Percentiles rank a stretch among this genome's conserved stretches.
These are phyloP conservation scores for Rhopalosiphum nymphaeae DNA, from an alignment of 2,888 invertebrate species.

Conservation along the genomic window DNA sequence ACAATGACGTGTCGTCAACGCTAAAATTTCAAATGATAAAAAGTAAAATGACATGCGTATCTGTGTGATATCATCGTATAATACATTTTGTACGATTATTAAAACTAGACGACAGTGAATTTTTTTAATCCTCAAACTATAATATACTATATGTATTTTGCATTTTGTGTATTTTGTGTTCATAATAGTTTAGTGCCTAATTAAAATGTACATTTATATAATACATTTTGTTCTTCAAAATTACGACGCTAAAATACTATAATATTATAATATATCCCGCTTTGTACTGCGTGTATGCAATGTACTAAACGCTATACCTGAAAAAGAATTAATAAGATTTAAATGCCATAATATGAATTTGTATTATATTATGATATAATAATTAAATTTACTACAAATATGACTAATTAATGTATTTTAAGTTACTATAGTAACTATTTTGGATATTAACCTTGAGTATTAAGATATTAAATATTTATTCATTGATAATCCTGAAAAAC, in stretches of 20 bases:
- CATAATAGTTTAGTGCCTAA: not conserved
- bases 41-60: constrained; percentile 29
- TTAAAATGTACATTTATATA: not conserved
- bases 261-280: not conserved
- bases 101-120: not conserved
- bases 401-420: not conserved
- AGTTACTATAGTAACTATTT: not conserved
- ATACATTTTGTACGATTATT: not conserved
- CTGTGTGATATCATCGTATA: not conserved
- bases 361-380: not conserved
- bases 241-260: not conserved
- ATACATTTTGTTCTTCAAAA: not conserved
- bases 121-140: not conserved
- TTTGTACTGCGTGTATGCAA: not conserved
- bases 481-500: not conserved
- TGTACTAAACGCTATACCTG: not conserved
- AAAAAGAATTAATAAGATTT: not conserved
- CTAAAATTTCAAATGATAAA: not conserved
- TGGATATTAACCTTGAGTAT: not conserved
- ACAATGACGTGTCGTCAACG: constrained; percentile 26
- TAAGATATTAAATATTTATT: not conserved
- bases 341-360: not conserved
- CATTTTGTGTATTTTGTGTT: not conserved
- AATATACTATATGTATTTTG: not conserved
- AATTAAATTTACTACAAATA: not conserved